These are phyloP conservation scores for Zeugodacus cucurbitae DNA, from an alignment of 1,140 invertebrate genomes.

Conservation along the genomic window DNA sequence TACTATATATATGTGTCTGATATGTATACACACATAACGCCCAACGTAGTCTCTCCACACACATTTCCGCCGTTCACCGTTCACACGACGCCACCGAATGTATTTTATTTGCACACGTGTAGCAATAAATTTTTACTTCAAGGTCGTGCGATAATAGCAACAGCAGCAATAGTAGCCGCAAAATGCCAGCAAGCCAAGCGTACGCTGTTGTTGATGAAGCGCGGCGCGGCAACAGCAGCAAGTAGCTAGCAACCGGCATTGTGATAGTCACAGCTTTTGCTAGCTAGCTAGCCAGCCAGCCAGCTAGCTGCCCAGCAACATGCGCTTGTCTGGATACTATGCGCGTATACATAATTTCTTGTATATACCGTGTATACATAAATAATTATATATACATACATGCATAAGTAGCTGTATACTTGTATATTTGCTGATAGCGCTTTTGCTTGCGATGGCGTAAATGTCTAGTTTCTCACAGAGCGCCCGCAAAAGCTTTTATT, in stretches of 20 bases:
- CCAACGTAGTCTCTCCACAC: neutral
- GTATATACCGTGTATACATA: neutral
- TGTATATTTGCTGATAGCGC: neutral
- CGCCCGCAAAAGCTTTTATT: neutral
- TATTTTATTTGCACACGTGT: slow-evolving; percentile 40
- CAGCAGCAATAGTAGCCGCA: neutral
- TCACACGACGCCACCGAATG: neutral
- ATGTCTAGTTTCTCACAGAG: neutral
- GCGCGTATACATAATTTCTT: neutral
- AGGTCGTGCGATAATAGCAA: slow-evolving; percentile 36
- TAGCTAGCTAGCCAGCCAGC: neutral
- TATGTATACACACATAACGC: neutral
- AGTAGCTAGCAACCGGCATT: neutral
- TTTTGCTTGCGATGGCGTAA: neutral
- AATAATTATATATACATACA: neutral
- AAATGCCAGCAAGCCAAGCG: neutral
- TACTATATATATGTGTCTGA: neutral
- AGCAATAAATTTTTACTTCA: slow-evolving; percentile 41
- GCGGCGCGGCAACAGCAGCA: slow-evolving; percentile 5
- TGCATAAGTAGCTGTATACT: neutral
- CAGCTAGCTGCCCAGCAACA: slow-evolving; percentile 1
- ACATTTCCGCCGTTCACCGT: neutral
- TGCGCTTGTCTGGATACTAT: neutral
- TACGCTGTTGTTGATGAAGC: neutral
- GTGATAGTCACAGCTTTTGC: slow-evolving; percentile 6